Base-by-base conservation (phyloP, 2,797 vertebrate genomes). In the Falco peregrinus region DNA sequence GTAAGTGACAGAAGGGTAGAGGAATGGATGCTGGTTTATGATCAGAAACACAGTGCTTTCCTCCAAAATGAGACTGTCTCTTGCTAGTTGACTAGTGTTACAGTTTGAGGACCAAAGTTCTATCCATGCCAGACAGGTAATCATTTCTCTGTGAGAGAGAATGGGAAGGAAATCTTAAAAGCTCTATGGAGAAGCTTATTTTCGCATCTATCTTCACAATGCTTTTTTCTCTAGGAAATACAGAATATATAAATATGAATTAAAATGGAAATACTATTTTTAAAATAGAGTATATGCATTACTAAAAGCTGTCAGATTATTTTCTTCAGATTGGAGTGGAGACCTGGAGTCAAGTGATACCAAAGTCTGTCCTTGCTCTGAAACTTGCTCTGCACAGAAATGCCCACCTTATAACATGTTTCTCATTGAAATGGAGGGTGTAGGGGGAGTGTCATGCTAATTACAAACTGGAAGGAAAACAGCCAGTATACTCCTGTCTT, bases 361-460 rank as follows among this genome's bases (percentile, higher is more conserved):
- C 5, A 60, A 24, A 4, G 73, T 37, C 47, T 64, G 25, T 68
- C 45, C 31, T 89, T 77, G 21, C 17, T 78, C 60, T 48, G 29
- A 70, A 79, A 53, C 10, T 37, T 89, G 71, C 8, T 20, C 13
- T 74, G n/a, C 28, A 31, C 60, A 50, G 57, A 24, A 3, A 13
- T 11, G 12, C 26, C 17, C 0, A 0, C 75, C 9, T 64, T n/a
- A 41, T 2, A 33, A 77, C 31, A 17, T 2, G 2, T 68, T 81
- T 74, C 57, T 86, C 17, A 7, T 10, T 75, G 61, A 68, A 31
- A 29, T 56, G 16, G 9, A 5, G 8, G 22, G 24, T 15, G 3
- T 25, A 25, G 29, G 9, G 9, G 11, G 3, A 3, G 15, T 54
- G 22, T 64, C 13, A 4, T 13, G 8, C 45, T 71, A 53, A 29